phyloP scores from a whole-genome alignment of 2,888 invertebrate genomes.

The Tortricodes alternella region DNA sequence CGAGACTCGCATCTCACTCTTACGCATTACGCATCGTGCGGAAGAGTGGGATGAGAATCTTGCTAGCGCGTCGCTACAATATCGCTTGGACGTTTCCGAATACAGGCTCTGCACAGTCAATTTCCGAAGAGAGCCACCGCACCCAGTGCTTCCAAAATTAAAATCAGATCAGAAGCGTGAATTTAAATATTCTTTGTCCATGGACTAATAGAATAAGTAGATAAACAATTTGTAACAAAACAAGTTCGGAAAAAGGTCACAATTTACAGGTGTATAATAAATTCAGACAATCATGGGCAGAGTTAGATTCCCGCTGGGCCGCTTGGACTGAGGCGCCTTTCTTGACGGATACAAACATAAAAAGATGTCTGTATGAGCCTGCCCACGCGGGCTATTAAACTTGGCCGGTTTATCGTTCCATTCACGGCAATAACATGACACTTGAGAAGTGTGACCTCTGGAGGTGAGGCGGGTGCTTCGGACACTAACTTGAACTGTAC shows the following conservation, averaged over 20 bases:
- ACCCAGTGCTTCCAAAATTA: constrained; percentile 3
- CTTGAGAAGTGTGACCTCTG: constrained; percentile 58
- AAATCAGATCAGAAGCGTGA: constrained; percentile 4
- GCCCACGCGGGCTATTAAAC: constrained; percentile 69
- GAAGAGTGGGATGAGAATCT: too few species aligned
- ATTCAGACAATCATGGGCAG: constrained; percentile 61
- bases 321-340: constrained; percentile 64
- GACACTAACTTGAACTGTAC: constrained; percentile 28
- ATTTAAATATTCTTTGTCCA: constrained; percentile 15
- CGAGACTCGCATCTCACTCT: too few species aligned
- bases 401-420: constrained; percentile 70
- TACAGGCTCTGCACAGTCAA: constrained; percentile 12
- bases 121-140: background rate
- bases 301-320: constrained; percentile 63
- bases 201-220: constrained; percentile 15
- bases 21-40: too few species aligned
- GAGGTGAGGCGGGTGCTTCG: constrained; percentile 50
- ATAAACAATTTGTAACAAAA: constrained; percentile 34
- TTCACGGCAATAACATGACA: constrained; percentile 67
- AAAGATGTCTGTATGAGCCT: constrained; percentile 53
- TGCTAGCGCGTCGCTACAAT: too few species aligned
- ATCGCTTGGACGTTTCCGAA: too few species aligned
- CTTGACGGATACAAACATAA: constrained; percentile 67
- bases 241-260: constrained; percentile 42
- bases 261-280: constrained; percentile 64